Conservation (phyloP, 2,113 vertebrate genomes). For the Anser brachyrhynchus region DNA sequence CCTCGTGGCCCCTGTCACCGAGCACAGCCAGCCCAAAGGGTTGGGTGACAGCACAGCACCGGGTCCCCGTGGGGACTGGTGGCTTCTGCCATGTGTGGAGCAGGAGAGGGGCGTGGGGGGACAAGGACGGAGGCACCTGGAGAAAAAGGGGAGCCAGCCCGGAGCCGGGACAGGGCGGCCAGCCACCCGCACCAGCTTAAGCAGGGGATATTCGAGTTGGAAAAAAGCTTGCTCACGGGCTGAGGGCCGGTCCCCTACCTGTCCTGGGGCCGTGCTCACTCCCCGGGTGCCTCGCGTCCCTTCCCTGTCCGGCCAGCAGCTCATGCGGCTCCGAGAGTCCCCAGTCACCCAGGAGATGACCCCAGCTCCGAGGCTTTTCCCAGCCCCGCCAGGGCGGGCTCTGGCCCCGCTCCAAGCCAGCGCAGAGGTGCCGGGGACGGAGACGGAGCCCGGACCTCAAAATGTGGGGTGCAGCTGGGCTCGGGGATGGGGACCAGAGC, state of each 20-base stretch:
- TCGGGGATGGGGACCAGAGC: fast-evolving
- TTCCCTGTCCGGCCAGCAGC: conserved; percentile 43
- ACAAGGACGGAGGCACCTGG: background rate
- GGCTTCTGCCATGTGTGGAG: fast-evolving
- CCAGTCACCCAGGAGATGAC: conserved; percentile 77
- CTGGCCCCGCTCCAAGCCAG: conserved; percentile 52
- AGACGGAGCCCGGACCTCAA: background rate
- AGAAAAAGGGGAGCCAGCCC: fast-evolving
- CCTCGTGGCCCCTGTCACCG: fast-evolving
- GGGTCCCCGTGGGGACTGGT: fast-evolving
- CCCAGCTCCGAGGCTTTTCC: conserved; percentile 74
- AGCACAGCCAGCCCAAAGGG: background rate
- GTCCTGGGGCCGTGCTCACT: background rate
- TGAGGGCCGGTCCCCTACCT: conserved; percentile 16
- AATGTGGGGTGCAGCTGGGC: fast-evolving
- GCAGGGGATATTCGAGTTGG: fast-evolving
- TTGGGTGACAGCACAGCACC: background rate
- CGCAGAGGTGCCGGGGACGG: background rate
- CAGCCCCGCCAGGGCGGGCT: conserved; percentile 53
- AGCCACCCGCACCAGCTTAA: background rate
- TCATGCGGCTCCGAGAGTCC: conserved; percentile 66
- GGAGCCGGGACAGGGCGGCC: background rate
- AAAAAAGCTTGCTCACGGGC: background rate
- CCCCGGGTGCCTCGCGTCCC: background rate
- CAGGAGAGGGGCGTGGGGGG: background rate